These are phyloP conservation scores for Oryctes rhinoceros DNA, from an alignment of 1,140 invertebrate species.

Conservation along the genomic window DNA sequence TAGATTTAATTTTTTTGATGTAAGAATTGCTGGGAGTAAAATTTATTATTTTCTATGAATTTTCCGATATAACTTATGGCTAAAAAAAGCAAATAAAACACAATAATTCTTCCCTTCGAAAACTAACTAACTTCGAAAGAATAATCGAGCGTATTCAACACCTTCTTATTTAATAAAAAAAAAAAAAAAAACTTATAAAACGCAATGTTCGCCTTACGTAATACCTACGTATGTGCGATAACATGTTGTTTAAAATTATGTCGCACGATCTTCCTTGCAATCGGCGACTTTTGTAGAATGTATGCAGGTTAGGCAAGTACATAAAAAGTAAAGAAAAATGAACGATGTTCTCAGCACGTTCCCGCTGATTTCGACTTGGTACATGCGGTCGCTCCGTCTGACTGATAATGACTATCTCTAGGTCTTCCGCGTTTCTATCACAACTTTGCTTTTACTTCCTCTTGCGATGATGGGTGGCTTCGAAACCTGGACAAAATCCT, in stretches of 20 bases:
- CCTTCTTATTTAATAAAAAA: neutral
- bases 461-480: constrained; percentile 29
- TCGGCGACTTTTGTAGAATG: neutral
- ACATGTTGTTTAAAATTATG: constrained; percentile 28
- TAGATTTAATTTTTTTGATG: too few species aligned
- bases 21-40: too few species aligned
- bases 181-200: neutral
- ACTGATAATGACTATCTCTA: constrained; percentile 33
- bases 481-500: constrained; percentile 18
- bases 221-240: neutral
- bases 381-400: constrained; percentile 31
- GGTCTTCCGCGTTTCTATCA: constrained; percentile 28
- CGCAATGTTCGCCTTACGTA: neutral
- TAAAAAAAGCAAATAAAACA: too few species aligned
- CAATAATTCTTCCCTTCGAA: too few species aligned
- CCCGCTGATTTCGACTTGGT: constrained; percentile 25
- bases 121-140: too few species aligned
- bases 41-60: too few species aligned
- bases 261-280: constrained; percentile 8
- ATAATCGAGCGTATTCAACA: too few species aligned
- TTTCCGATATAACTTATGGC: too few species aligned
- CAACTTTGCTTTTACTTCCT: constrained; percentile 27
- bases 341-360: constrained; percentile 25
- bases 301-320: neutral
- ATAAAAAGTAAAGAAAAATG: constrained; percentile 9